Evolutionary conservation across 2,888 invertebrate genomes (phyloP), one percentile per base, ranked within the genome.

Genomic region (Listrodromus nycthemerus): DNA sequence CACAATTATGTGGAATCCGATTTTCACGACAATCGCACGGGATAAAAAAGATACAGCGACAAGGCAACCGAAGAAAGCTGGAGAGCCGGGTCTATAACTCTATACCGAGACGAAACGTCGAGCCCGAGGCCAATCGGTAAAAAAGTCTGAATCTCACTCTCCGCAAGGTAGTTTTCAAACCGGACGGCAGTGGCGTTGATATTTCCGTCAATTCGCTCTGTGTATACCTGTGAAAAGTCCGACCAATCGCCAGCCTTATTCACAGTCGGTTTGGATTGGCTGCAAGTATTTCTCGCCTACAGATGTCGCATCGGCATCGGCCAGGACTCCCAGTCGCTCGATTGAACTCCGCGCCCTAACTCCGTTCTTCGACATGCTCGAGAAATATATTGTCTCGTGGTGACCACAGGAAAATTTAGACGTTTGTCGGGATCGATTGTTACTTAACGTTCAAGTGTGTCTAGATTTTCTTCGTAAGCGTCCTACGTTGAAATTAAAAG

Each of bases 61-160:
- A 24, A 13, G 13, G 55, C 24, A 13, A 55, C 13, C 24, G 55
- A 55, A 13, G 55, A 24, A 55, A 13, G 55, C 55, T 24, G 55
- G 55, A 55, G 21, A 55, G 55, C 55, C 55, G 55, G 55, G 55
- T 55, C 8, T 55, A 50, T 24, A n/a, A n/a, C n/a, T n/a, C 24
- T 13, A n/a, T n/a, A n/a, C n/a, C 55, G 24, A 21, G 24, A 13
- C 55, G 55, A 24, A 55, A 10, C 5, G 21, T 24, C 24, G 24
- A 55, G 24, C 24, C 10, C 10, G 55, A 21, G 55, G 13, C 55
- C 55, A 8, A 21, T 55, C 55, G 55, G 55, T 55, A 55, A 21
- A 55, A 55, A 55, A 55, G 21, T 55, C 13, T 55, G 55, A 24
- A 10, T 1, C 1, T 10, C 3, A 24, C 10, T 50, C 13, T 55